Conservation (phyloP, 2,797 vertebrate species). For the Danionella dracula region DNA sequence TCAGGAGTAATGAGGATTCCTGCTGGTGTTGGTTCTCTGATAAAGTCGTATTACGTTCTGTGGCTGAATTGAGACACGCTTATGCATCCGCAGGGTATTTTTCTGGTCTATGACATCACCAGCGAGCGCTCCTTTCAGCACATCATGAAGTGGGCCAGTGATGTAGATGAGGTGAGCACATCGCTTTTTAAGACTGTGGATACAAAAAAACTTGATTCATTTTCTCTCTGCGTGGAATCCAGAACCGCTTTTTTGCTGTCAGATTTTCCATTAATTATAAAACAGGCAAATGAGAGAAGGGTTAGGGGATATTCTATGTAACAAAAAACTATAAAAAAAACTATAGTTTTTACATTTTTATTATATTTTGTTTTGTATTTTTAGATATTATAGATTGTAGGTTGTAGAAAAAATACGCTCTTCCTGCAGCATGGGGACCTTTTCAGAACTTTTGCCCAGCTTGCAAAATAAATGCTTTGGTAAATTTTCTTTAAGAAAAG, state of each 20-base stretch:
- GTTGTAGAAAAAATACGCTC: no score
- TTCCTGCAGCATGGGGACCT: no score
- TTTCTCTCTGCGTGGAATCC: not conserved
- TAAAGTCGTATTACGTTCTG: not conserved
- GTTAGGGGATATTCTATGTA: no score
- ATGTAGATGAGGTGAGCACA: constrained; percentile 88
- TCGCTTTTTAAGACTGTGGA: not conserved
- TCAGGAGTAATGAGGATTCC: not conserved
- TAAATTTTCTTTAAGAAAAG: no score
- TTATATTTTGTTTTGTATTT: no score
- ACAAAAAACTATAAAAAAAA: no score
- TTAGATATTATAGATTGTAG: no score
- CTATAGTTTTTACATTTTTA: no score
- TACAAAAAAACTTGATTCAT: not conserved
- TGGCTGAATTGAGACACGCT: not conserved
- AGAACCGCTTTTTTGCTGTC: constrained; percentile 18
- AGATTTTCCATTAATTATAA: no score
- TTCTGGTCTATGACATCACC: constrained; percentile 94
- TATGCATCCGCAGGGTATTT: constrained; percentile 64
- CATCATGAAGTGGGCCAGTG: constrained; percentile 98
- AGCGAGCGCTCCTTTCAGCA: constrained; percentile 97
- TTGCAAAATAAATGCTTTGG: no score
- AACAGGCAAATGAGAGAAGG: no score
- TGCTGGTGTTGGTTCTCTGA: not conserved
- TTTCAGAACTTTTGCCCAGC: no score